Conservation (phyloP, 2,797 vertebrate species). For the Hypotaenidia okinawae region DNA sequence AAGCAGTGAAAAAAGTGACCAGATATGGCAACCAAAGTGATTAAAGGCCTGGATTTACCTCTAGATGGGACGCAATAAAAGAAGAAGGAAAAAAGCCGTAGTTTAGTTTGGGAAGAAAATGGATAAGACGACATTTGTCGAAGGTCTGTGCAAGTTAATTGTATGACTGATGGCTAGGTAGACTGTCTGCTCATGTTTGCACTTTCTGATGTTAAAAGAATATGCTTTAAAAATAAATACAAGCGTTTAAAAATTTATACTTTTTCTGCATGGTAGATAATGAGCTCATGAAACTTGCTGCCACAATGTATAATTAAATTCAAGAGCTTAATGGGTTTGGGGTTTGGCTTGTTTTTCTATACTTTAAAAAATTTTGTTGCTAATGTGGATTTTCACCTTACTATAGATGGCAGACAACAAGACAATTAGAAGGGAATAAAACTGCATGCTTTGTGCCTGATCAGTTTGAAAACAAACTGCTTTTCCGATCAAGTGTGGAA, state of each 20-base stretch:
- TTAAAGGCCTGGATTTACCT: not conserved
- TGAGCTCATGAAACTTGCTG: conserved; percentile 1
- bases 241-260: not conserved
- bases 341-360: not conserved
- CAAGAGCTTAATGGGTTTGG: not conserved
- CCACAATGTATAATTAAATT: conserved; percentile 16
- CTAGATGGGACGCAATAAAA: not conserved
- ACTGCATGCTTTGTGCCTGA: not conserved
- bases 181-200: not conserved
- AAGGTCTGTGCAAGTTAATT: not conserved
- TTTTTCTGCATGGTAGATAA: conserved; percentile 11
- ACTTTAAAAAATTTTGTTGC: not conserved
- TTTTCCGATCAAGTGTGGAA: not conserved
- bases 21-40: not conserved
- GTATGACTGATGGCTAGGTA: not conserved
- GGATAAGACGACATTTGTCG: not conserved
- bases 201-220: not conserved
- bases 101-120: not conserved
- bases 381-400: not conserved
- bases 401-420: no score
- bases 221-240: conserved; percentile 30
- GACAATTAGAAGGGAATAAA: not conserved
- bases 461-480: not conserved
- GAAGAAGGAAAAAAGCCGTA: not conserved
- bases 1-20: not conserved